Evolutionary conservation across 2,888 invertebrate genomes (phyloP).

Genomic region (Drosophila kambysellisi): DNA sequence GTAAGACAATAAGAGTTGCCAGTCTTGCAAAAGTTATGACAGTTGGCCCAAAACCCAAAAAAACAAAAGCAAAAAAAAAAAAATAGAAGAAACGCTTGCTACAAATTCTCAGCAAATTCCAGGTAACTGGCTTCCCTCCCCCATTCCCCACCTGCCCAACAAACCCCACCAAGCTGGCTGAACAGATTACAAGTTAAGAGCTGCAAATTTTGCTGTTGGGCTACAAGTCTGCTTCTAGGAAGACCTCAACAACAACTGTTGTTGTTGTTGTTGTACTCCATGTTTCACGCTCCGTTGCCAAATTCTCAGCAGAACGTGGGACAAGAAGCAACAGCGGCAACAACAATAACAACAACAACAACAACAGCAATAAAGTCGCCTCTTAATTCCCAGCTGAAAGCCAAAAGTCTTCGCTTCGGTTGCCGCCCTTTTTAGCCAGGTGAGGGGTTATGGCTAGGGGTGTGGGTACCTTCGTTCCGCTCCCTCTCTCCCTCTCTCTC

Average conservation of each 20-base stretch:
- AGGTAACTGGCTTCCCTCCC: conserved; percentile 27
- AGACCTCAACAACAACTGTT: conserved; percentile 38
- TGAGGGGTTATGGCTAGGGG: background rate
- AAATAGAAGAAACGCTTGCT: conserved; percentile 19
- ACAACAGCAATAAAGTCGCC: conserved; percentile 41
- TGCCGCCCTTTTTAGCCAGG: conserved; percentile 32
- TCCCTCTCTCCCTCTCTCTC: background rate
- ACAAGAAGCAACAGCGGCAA: conserved; percentile 30
- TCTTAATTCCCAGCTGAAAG: conserved; percentile 66
- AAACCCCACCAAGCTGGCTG: background rate
- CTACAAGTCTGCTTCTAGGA: conserved; percentile 53
- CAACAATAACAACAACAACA: conserved; percentile 26
- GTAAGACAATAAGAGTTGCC: conserved; percentile 23
- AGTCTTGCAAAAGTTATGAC: conserved; percentile 53
- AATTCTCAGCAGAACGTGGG: conserved; percentile 74
- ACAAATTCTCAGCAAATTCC: conserved; percentile 45
- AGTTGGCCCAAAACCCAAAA: conserved; percentile 31
- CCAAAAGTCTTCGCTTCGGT: conserved; percentile 56
- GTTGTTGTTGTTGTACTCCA: conserved; percentile 48
- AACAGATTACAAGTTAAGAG: conserved; percentile 49
- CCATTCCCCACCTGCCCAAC: background rate
- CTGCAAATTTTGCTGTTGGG: conserved; percentile 43
- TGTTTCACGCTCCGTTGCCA: conserved; percentile 80
- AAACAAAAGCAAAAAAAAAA: background rate
- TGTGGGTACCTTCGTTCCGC: background rate